These are phyloP conservation scores for Anableps anableps DNA, from an alignment of 2,797 vertebrate genomes.

Conservation along the genomic window DNA sequence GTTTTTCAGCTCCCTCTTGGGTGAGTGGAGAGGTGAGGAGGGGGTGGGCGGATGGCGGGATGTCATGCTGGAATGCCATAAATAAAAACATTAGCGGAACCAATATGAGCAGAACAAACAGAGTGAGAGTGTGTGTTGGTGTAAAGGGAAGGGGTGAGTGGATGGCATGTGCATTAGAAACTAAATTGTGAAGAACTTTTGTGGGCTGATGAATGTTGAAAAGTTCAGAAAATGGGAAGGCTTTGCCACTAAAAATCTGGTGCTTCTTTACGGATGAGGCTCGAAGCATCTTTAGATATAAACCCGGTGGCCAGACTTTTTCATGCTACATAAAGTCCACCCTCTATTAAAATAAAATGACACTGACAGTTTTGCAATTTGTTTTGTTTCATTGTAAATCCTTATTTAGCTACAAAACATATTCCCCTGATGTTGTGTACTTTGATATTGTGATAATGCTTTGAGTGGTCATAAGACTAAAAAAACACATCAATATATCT, in stretches of 20 bases:
- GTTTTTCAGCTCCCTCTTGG: constrained; percentile 62
- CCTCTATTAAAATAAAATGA: neutral
- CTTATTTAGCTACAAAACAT: neutral
- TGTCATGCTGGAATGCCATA: constrained; percentile 75
- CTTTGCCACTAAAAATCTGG: constrained; percentile 29
- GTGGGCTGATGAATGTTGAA: constrained; percentile 51
- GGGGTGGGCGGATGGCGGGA: constrained; percentile 58
- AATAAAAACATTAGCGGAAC: constrained; percentile 81
- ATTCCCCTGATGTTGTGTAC: neutral
- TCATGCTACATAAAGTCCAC: neutral
- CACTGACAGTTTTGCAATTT: neutral
- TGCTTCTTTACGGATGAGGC: too few species aligned
- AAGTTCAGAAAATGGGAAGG: constrained; percentile 50
- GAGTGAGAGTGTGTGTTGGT: constrained; percentile 37
- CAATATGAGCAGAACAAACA: constrained; percentile 79
- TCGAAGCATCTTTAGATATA: neutral
- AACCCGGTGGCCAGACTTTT: neutral
- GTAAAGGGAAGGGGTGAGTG: constrained; percentile 36
- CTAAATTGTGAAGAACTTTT: constrained; percentile 62
- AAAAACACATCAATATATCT: neutral
- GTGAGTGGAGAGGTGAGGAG: constrained; percentile 60
- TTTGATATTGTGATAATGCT: neutral
- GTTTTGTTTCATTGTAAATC: neutral
- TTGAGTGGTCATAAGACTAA: neutral
- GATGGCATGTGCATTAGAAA: constrained; percentile 55